Evolutionary conservation across 2,797 vertebrate genomes (phyloP).

Genomic region (Sebastes cheni): DNA sequence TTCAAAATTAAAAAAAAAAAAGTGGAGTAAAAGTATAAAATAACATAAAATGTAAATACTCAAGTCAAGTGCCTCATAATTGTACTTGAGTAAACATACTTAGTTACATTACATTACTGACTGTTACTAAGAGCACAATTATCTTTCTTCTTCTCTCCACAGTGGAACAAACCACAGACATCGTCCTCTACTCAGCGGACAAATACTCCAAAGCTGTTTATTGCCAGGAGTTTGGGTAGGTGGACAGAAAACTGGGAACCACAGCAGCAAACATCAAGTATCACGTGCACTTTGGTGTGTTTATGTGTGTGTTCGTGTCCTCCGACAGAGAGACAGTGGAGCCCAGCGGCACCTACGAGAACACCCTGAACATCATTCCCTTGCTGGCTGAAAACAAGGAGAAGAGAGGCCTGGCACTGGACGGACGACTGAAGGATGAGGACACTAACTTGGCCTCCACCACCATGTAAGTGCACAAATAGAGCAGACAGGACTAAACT

Average conservation of each 20-base stretch:
- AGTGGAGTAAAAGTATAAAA: too few relatives aligned
- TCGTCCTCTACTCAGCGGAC: conserved; percentile 92
- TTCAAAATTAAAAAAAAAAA: too few relatives aligned
- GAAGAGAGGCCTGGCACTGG: conserved; percentile 88
- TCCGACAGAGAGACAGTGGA: conserved; percentile 80
- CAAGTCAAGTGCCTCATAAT: too few relatives aligned
- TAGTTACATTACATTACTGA: too few relatives aligned
- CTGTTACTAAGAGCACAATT: background rate
- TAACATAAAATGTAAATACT: too few relatives aligned
- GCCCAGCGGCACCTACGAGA: conserved; percentile 59
- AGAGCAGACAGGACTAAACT: background rate
- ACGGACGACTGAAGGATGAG: conserved; percentile 90
- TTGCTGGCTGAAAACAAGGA: conserved; percentile 82
- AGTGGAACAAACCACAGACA: conserved; percentile 93
- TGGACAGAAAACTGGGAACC: background rate
- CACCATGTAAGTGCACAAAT: conserved; percentile 81
- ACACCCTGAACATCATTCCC: conserved; percentile 77
- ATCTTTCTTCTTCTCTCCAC: conserved; percentile 3
- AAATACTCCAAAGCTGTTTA: conserved; percentile 89
- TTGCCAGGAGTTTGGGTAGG: conserved; percentile 87
- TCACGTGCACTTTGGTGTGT: background rate
- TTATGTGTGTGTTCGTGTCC: background rate
- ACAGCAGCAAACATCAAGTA: background rate
- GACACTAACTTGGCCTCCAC: conserved; percentile 92
- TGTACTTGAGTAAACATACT: too few relatives aligned